Evolutionary conservation across 2,113 vertebrate genomes (phyloP), one percentile per base, ranked within the genome.

Genomic region (Seriola aureovittata): DNA sequence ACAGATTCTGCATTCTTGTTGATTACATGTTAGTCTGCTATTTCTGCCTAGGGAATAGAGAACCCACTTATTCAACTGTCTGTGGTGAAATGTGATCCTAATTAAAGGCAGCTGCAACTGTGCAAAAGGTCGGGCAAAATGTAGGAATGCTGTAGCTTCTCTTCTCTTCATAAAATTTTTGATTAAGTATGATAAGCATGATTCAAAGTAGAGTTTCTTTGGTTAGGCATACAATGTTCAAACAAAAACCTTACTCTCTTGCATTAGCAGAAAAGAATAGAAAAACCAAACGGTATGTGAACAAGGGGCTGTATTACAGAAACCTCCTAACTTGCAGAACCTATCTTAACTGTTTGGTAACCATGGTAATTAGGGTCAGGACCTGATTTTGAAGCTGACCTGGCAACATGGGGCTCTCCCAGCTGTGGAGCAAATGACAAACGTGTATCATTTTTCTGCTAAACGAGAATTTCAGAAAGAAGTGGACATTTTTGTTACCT

Each of bases 61-160:
- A 77, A 46, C 69, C 48, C 52, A 65, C 66, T 84, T 71, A 75
- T 88, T 86, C 75, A 64, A 66, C 79, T 62, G 66, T 84, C 77
- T 59, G 64, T 6, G 40, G 14, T 79, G 74, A 85, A 78, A 78
- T 75, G 57, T 64, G 78, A 82, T 57, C 38, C 78, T 82, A 79
- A 90, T 87, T 81, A 82, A 85, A 81, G 71, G 60, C 89, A 91
- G 84, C 74, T 88, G 85, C 77, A 57, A 69, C 23, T 70, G 34
- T 70, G 74, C 68, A 66, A 55, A 46, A 78, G 57, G 69, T 65
- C 3, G 38, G 19, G 62, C 8, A 70, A 70, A 50, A 67, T 74
- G 17, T 46, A 55, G 13, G 55, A 69, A 64, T 21, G 84, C n/a
- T 19, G 21, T 13, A 29, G 42, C 16, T 71, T 54, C 7, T 63